phyloP scores from a whole-genome alignment of 2,888 invertebrate genomes.

The Leptinotarsa peninsularis region DNA sequence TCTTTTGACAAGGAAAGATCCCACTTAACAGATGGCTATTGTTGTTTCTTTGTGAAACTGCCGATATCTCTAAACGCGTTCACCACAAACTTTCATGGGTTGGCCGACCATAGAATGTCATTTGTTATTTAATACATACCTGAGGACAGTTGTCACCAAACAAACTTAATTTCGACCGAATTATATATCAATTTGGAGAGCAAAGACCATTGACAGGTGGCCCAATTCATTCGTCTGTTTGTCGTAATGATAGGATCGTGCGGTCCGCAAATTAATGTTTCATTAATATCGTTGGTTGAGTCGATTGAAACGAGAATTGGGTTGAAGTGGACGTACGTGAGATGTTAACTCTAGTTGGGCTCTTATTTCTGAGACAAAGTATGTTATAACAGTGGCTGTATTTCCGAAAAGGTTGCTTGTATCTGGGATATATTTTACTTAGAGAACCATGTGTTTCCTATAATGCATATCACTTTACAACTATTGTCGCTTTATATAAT shows the following conservation, averaged over 20 bases:
- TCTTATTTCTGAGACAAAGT: too few species aligned
- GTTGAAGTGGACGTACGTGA: neutral
- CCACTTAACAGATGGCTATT: slow-evolving; percentile 28
- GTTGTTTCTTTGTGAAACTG: slow-evolving; percentile 21
- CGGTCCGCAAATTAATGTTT: slow-evolving; percentile 19
- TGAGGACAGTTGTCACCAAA: slow-evolving; percentile 32
- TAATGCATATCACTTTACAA: too few species aligned
- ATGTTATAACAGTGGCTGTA: too few species aligned
- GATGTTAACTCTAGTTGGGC: neutral
- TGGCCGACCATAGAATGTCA: slow-evolving; percentile 17
- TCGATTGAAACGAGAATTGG: slow-evolving; percentile 4
- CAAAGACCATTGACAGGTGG: slow-evolving; percentile 26
- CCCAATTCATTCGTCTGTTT: slow-evolving; percentile 22
- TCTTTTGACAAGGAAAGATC: neutral
- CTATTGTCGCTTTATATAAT: too few species aligned
- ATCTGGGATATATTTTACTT: too few species aligned
- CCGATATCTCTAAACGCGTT: slow-evolving; percentile 22
- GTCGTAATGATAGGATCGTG: slow-evolving; percentile 22
- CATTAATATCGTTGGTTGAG: slow-evolving; percentile 15
- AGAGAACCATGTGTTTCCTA: too few species aligned
- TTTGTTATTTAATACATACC: slow-evolving; percentile 25
- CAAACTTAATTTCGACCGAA: slow-evolving; percentile 26
- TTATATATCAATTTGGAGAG: slow-evolving; percentile 31
- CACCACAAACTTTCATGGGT: slow-evolving; percentile 23
- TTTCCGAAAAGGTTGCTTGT: too few species aligned